Evolutionary conservation across 2,113 vertebrate genomes (phyloP).

Genomic region (Channa maculata): DNA sequence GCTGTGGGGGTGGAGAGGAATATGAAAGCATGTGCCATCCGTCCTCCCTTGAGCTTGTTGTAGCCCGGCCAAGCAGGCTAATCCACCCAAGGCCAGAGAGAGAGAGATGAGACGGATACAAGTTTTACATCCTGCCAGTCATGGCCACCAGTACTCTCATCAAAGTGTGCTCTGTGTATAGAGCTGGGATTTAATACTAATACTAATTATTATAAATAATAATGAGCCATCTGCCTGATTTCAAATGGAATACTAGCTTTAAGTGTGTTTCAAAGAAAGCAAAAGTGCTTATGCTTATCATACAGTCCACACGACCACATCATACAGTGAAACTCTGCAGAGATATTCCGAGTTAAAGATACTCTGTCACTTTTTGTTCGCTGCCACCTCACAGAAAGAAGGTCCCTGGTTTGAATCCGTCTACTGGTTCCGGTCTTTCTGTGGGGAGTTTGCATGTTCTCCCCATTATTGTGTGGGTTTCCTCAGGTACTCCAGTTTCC

Average conservation of each 20-base stretch:
- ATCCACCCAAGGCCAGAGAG: constrained; percentile 56
- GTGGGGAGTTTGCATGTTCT: no score
- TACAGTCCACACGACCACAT: no score
- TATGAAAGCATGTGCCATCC: constrained; percentile 48
- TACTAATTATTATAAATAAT: no score
- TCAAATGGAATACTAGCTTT: constrained; percentile 12
- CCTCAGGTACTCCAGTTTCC: no score
- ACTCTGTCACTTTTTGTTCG: no score
- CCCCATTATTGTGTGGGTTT: no score
- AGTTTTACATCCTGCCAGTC: constrained; percentile 40
- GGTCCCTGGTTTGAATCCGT: no score
- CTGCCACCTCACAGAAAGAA: no score
- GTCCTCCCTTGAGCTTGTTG: constrained; percentile 31
- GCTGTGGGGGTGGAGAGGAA: constrained; percentile 36
- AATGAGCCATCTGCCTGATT: not conserved
- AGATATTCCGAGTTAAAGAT: no score
- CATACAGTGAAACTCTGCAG: no score
- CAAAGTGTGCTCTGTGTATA: constrained; percentile 10
- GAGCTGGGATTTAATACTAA: not conserved
- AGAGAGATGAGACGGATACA: constrained; percentile 33
- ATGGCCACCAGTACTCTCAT: constrained; percentile 46
- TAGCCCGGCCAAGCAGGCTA: constrained; percentile 29
- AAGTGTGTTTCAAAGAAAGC: constrained; percentile 2
- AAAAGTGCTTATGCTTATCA: no score
- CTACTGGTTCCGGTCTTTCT: no score